These are phyloP conservation scores for Menura novaehollandiae DNA, from an alignment of 2,113 vertebrate genomes.

Conservation along the genomic window DNA sequence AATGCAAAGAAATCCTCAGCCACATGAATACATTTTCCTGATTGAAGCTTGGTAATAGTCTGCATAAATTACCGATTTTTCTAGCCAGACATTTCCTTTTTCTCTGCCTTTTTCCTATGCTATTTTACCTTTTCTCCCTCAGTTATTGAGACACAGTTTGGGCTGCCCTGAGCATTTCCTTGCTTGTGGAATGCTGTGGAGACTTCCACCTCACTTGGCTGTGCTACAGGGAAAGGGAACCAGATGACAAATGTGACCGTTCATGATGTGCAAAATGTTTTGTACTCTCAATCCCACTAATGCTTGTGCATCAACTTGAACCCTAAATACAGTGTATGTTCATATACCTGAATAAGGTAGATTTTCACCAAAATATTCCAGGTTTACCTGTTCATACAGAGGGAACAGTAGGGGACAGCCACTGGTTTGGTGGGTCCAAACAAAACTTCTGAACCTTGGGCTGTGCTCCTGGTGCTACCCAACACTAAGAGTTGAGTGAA, in stretches of 20 bases:
- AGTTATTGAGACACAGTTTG: not conserved
- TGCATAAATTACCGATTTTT: not conserved
- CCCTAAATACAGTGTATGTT: accelerated
- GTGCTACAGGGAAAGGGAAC: not conserved
- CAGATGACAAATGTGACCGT: not conserved
- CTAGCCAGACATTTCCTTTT: not conserved
- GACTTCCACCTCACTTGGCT: not conserved
- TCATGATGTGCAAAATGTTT: accelerated
- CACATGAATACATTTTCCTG: not conserved
- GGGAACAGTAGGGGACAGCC: not conserved
- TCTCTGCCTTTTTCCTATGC: not conserved
- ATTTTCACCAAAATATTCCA: not conserved
- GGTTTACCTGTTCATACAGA: not conserved
- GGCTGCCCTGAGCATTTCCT: not conserved
- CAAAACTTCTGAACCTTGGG: not conserved
- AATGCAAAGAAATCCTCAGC: not conserved
- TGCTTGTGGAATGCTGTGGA: not conserved
- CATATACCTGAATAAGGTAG: not conserved
- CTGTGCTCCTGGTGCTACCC: not conserved
- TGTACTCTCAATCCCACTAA: not conserved
- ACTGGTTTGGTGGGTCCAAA: not conserved
- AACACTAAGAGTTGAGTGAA: not conserved
- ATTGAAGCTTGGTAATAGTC: not conserved
- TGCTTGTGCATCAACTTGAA: not conserved
- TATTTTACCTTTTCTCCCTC: not conserved